A percentile compares a stretch with the other conserved stretches of the same genome.
Conservation (phyloP, 2,888 invertebrate genomes). For the Osedax frankpressi region DNA sequence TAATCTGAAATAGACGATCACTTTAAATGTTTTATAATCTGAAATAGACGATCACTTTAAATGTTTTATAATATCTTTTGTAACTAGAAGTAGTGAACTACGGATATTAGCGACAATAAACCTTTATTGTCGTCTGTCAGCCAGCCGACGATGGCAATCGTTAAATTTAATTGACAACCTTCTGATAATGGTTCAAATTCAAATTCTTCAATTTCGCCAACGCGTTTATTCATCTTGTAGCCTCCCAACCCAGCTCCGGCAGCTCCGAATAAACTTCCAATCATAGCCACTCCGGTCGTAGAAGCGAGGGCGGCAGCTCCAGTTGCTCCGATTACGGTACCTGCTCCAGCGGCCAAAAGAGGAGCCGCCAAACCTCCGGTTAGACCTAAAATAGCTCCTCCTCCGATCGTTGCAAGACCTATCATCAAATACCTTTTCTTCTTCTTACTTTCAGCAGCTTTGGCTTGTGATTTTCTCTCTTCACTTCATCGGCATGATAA, state of each 20-base stretch:
- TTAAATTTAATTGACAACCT: constrained; percentile 51
- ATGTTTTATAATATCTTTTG: too few species aligned
- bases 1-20: too few species aligned
- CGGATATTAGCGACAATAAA: too few species aligned
- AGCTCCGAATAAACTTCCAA: constrained; percentile 57
- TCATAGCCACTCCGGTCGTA: constrained; percentile 42
- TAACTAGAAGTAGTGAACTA: too few species aligned
- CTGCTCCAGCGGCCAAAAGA: constrained; percentile 49
- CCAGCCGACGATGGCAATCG: constrained; percentile 58
- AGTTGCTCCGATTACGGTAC: constrained; percentile 49
- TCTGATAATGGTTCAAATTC: constrained; percentile 52
- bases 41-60: too few species aligned
- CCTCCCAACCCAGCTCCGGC: constrained; percentile 59
- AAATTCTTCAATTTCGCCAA: constrained; percentile 59
- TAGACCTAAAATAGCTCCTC: constrained; percentile 54
- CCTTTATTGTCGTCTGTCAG: constrained; percentile 50
- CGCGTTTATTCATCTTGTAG: constrained; percentile 58
- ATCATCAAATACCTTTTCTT: constrained; percentile 55
- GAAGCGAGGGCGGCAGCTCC: constrained; percentile 46
- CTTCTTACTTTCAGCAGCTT: constrained; percentile 50
- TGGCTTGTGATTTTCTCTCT: constrained; percentile 36
- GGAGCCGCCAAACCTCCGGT: constrained; percentile 60
- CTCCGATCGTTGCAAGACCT: constrained; percentile 56
- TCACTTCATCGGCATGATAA: constrained; percentile 22
- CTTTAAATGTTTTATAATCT: too few species aligned